Base-by-base conservation (phyloP, 2,888 invertebrate genomes). In the Macrosiphum euphorbiae region DNA sequence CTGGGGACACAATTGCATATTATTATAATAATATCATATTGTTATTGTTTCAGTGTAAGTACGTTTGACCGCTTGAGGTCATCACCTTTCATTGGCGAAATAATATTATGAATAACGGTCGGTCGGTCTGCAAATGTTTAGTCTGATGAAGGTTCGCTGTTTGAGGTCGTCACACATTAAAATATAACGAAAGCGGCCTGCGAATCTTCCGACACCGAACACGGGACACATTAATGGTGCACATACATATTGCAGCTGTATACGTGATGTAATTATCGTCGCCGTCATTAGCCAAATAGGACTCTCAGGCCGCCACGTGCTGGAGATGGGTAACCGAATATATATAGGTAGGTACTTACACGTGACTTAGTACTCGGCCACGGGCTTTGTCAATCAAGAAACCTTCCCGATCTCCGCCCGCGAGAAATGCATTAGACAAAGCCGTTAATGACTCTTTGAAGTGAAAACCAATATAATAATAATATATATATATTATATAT, bases 261-360 rank as follows among this genome's bases (percentile, higher is more conserved):
- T 88, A 67, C 92, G 92, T 92, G 92, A 92, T 67, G 88, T 88
- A 92, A 92, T 88, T 67, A 88, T 88, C 67, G 20, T 88, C 67
- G 41, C 50, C 5, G 92, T 88, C 92, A 88, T 92, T 92, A 92
- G 87, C 92, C 35, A 41, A 92, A 67, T 50, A 50, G 61, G 78
- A 84, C 58, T 35, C 28, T 67, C 41, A 0, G 50, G 16, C 58
- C 52, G 61, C n/a, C 61, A 41, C 24, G 10, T 50, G 26, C 47
- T 5, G 35, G 28, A 28, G 52, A 87, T 16, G 61, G 86, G n/a
- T 35, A 86, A 47, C 61, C 52, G 50, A 35, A 50, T 47, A 50
- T 47, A 50, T 35, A n/a, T 35, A 11, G 11, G 26, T 52, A 52
- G 52, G 20, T 55, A 55, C 55, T 5, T 16, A 47, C 92, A 35